Conservation (phyloP, 2,888 invertebrate species). For the Amiota communis region DNA sequence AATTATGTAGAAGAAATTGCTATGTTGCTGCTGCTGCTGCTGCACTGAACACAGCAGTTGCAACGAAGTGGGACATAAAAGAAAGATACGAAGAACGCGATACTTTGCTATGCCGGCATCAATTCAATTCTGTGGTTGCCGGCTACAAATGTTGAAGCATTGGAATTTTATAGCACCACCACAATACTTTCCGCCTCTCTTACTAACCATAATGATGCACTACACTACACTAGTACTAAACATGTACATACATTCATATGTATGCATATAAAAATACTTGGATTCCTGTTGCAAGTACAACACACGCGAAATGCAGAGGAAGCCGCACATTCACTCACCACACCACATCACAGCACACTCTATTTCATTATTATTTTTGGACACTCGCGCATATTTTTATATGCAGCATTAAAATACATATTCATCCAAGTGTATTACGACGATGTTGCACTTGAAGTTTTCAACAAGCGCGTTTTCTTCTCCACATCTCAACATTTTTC, state of each 20-base stretch:
- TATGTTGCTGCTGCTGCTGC: no score
- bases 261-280: neutral
- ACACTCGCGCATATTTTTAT: constrained; percentile 47
- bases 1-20: no score
- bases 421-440: constrained; percentile 46
- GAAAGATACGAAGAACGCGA: neutral
- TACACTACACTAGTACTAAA: neutral
- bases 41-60: neutral
- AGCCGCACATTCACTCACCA: neutral
- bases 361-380: constrained; percentile 27
- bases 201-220: neutral
- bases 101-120: neutral
- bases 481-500: constrained; percentile 45
- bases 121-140: neutral
- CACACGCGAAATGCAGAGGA: constrained; percentile 1
- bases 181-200: neutral
- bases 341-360: neutral
- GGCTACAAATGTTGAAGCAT: neutral
- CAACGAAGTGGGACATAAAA: neutral
- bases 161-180: constrained; percentile 15
- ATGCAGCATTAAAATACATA: constrained; percentile 46
- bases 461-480: constrained; percentile 47
- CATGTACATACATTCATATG: no score
- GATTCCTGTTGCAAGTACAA: constrained; percentile 10
- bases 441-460: constrained; percentile 60